Conservation (phyloP, 2,888 invertebrate species). For the Heliconius erato region DNA sequence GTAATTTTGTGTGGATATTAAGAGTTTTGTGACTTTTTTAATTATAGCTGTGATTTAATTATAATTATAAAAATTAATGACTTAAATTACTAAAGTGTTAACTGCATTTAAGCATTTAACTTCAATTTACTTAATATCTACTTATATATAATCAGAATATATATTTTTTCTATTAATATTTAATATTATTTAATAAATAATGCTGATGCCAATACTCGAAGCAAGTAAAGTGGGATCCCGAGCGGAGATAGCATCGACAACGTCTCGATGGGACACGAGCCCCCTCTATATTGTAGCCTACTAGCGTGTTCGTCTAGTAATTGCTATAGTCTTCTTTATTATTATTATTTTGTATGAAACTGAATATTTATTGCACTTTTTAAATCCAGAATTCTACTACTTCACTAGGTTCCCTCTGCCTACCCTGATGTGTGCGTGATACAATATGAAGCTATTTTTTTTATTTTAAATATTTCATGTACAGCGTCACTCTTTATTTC, state of each 20-base stretch:
- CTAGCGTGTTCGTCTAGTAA: conserved; percentile 62
- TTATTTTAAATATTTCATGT: no score
- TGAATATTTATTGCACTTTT: not conserved
- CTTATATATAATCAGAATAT: no score
- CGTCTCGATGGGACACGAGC: conserved; percentile 65
- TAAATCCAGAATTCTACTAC: no score
- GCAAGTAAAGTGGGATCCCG: conserved; percentile 68
- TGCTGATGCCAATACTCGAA: conserved; percentile 57
- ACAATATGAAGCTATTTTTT: no score
- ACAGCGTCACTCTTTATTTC: no score
- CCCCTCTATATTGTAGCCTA: conserved; percentile 59
- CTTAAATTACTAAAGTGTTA: not conserved
- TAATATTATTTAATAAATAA: conserved; percentile 2
- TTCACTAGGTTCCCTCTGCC: not conserved
- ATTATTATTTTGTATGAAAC: not conserved
- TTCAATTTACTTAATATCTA: no score
- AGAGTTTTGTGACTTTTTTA: not conserved
- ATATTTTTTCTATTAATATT: not conserved
- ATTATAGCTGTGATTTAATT: not conserved
- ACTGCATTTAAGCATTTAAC: not conserved
- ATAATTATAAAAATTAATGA: not conserved
- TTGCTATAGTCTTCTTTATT: conserved; percentile 51
- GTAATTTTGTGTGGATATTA: not conserved
- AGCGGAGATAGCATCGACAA: conserved; percentile 76
- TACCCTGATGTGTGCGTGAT: not conserved